These are phyloP conservation scores for Hycleus cichorii DNA, from an alignment of 1,140 invertebrate genomes.

Conservation along the genomic window DNA sequence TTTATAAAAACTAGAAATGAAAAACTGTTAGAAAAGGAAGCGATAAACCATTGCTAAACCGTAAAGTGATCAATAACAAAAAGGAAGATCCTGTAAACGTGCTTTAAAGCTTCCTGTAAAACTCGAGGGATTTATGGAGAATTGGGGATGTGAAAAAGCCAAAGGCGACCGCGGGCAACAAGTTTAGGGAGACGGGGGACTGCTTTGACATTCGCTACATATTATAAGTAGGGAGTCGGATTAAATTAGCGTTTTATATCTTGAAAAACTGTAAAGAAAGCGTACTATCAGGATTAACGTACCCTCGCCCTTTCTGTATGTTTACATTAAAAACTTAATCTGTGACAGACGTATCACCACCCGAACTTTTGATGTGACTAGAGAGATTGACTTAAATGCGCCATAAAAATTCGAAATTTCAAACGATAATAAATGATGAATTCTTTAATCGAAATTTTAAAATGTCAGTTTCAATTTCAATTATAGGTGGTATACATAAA, in stretches of 20 bases:
- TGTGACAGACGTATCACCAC: slow-evolving; percentile 26
- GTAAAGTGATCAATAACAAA: slow-evolving; percentile 25
- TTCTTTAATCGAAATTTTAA: no score
- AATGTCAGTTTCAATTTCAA: background rate
- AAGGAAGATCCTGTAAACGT: slow-evolving; percentile 24
- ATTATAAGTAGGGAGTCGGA: slow-evolving; percentile 34
- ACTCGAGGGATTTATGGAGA: slow-evolving; percentile 24
- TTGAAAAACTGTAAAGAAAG: slow-evolving; percentile 28
- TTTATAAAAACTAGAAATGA: no score
- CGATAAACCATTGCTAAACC: slow-evolving; percentile 19
- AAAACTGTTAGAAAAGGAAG: slow-evolving; percentile 9
- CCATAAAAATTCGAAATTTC: no score
- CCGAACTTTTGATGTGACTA: background rate
- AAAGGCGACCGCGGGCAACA: slow-evolving; percentile 33
- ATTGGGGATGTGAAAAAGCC: slow-evolving; percentile 21
- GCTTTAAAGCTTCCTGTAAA: slow-evolving; percentile 29
- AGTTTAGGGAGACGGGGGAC: slow-evolving; percentile 28
- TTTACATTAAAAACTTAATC: slow-evolving; percentile 31
- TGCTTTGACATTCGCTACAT: slow-evolving; percentile 33
- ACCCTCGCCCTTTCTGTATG: slow-evolving; percentile 12
- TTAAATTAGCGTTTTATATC: slow-evolving; percentile 35
- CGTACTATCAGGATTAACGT: slow-evolving; percentile 18
- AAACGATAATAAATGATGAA: no score
- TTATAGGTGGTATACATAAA: background rate
- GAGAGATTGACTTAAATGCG: no score